Evolutionary conservation across 2,797 vertebrate genomes (phyloP).

Genomic region (Propithecus perrieri): DNA sequence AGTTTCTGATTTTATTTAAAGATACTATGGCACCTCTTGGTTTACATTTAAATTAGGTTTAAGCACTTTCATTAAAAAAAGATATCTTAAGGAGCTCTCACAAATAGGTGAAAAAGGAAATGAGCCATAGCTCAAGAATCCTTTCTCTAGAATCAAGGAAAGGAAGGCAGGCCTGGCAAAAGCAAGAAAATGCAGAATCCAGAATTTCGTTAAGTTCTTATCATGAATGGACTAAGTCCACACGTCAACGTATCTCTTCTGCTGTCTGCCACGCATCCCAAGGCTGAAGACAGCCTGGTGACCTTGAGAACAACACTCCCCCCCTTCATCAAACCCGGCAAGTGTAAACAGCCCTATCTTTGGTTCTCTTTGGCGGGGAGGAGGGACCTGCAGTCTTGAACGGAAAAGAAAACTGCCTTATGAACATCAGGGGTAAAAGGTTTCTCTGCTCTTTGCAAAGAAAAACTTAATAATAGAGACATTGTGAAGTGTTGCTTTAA

Average conservation of each 20-base stretch:
- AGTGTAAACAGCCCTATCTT: not conserved
- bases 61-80: slow-evolving; percentile 10
- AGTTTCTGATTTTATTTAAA: slow-evolving; percentile 45
- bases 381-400: not conserved
- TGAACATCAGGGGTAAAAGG: not conserved
- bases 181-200: not conserved
- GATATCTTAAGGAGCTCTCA: not conserved
- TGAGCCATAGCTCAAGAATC: not conserved
- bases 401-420: not conserved
- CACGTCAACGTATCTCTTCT: not conserved
- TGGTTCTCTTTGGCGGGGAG: not conserved
- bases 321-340: not conserved
- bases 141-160: not conserved
- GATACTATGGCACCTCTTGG: not conserved
- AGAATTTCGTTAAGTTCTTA: not conserved
- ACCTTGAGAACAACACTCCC: not conserved
- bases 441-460: not conserved
- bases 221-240: not conserved
- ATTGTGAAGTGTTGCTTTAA: not conserved
- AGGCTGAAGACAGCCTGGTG: not conserved
- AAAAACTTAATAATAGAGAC: not conserved
- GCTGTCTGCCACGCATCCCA: not conserved
- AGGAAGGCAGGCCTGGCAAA: not conserved
- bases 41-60: slow-evolving; percentile 38
- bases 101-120: slow-evolving; percentile 21